Evolutionary conservation across 92 coral and sea anemone species (phyloP).

Genomic region (Phymanthus crucifer): DNA sequence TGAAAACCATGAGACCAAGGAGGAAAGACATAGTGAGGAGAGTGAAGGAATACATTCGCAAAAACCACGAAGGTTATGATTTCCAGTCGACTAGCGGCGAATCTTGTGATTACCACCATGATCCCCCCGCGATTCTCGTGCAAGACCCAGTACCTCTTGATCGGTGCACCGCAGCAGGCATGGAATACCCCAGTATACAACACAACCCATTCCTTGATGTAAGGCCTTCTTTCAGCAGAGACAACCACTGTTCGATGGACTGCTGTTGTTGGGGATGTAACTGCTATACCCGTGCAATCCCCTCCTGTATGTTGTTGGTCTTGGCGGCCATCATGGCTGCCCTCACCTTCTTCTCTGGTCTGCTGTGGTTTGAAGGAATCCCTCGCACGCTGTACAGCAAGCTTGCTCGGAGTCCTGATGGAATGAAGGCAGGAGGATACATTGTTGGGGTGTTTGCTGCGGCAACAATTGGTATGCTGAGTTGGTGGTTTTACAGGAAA

Average conservation of each 20-base stretch:
- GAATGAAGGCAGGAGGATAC: constrained; percentile 43
- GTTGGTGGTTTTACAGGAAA: constrained; percentile 9
- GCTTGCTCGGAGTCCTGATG: constrained; percentile 15
- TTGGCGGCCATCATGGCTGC: constrained; percentile 2
- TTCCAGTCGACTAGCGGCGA: constrained; percentile 40
- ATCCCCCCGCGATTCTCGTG: background rate
- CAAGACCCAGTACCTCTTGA: background rate
- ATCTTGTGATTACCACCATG: background rate
- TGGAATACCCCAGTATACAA: background rate
- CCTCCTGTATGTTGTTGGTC: constrained; percentile 36
- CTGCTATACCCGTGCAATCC: constrained; percentile 45
- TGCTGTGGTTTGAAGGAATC: constrained; percentile 54
- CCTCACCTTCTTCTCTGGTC: constrained; percentile 20
- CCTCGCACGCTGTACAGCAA: background rate
- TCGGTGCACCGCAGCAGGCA: background rate
- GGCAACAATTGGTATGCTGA: constrained; percentile 2
- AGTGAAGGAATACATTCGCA: constrained; percentile 54
- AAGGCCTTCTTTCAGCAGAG: background rate
- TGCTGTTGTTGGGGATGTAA: constrained; percentile 39
- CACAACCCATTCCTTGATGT: background rate
- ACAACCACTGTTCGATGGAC: background rate
- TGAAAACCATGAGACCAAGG: constrained; percentile 62
- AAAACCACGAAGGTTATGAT: constrained; percentile 40
- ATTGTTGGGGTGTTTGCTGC: constrained; percentile 10
- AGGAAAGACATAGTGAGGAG: constrained; percentile 58